A percentile compares a stretch with the other conserved stretches of the same genome.
Conservation (phyloP, 2,888 invertebrate species). For the Eumerus sabulonum region DNA sequence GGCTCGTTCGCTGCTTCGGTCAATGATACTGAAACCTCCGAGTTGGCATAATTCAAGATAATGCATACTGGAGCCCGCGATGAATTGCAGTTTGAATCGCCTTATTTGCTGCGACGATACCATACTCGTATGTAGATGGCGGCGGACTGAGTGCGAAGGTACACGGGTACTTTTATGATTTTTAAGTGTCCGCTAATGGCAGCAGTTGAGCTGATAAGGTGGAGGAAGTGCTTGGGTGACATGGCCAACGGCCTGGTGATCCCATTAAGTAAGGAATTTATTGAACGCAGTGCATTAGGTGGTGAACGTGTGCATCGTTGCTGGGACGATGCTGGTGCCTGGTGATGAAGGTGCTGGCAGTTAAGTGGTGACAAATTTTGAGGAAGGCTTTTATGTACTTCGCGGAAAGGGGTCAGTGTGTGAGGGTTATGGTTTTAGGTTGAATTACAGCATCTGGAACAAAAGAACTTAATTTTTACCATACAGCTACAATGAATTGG, state of each 20-base stretch:
- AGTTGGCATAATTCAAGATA: slow-evolving; percentile 62
- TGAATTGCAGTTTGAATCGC: slow-evolving; percentile 55
- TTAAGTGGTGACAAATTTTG: no score
- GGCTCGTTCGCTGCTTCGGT: not conserved
- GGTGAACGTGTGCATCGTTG: not conserved
- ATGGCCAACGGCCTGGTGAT: slow-evolving; percentile 32
- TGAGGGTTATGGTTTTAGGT: no score
- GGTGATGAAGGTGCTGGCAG: no score
- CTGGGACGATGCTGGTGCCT: no score
- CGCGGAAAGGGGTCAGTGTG: no score
- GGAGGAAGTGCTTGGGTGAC: not conserved
- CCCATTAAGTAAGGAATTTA: slow-evolving; percentile 61
- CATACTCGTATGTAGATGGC: no score
- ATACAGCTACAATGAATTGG: no score
- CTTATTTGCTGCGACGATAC: slow-evolving; percentile 28
- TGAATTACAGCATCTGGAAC: no score
- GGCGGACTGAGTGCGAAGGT: slow-evolving; percentile 43
- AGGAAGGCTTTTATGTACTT: no score
- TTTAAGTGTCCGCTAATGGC: slow-evolving; percentile 66
- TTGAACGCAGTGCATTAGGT: slow-evolving; percentile 55
- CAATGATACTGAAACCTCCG: slow-evolving; percentile 23
- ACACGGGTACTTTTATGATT: slow-evolving; percentile 62
- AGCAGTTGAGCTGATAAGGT: slow-evolving; percentile 50
- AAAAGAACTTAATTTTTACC: no score
- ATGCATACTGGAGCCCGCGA: slow-evolving; percentile 35